Percentiles rank a stretch among this genome's conserved stretches.
Conservation (phyloP, 2,797 vertebrate genomes). For the Eulemur albifrons region DNA sequence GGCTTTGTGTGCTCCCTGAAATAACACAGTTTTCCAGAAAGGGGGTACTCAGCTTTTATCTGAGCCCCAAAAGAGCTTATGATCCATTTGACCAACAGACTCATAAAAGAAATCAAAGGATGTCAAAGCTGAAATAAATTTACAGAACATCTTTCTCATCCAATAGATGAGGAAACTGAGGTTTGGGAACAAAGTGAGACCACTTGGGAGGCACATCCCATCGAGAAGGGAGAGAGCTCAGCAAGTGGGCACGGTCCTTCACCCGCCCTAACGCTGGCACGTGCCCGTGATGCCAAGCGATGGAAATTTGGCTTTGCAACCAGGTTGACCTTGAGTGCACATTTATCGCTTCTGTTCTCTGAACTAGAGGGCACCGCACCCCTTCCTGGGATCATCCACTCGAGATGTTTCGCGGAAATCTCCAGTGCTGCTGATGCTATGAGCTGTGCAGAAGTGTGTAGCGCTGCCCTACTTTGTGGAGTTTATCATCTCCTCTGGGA, state of each 20-base stretch:
- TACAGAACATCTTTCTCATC: too few relatives aligned
- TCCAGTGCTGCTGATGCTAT: accelerated
- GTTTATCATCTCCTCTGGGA: not conserved
- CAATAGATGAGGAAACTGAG: not conserved
- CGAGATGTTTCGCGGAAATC: accelerated
- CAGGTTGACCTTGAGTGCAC: accelerated
- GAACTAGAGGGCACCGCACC: not conserved
- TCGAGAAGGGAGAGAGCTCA: accelerated
- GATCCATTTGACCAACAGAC: not conserved
- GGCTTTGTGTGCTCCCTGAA: accelerated
- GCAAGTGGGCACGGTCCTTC: accelerated
- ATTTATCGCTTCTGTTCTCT: accelerated
- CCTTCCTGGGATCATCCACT: not conserved
- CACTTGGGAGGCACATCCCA: too few relatives aligned
- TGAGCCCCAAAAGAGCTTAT: not conserved
- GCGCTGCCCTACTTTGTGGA: accelerated
- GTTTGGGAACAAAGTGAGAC: not conserved
- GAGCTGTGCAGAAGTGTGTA: accelerated
- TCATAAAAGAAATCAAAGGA: not conserved
- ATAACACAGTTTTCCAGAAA: not conserved
- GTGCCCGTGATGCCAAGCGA: not conserved
- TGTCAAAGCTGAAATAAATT: not conserved
- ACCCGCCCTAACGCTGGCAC: not conserved
- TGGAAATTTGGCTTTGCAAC: not conserved
- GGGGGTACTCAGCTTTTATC: not conserved